phyloP scores from a whole-genome alignment of 2,113 vertebrate genomes.

The Bubo scandiacus region DNA sequence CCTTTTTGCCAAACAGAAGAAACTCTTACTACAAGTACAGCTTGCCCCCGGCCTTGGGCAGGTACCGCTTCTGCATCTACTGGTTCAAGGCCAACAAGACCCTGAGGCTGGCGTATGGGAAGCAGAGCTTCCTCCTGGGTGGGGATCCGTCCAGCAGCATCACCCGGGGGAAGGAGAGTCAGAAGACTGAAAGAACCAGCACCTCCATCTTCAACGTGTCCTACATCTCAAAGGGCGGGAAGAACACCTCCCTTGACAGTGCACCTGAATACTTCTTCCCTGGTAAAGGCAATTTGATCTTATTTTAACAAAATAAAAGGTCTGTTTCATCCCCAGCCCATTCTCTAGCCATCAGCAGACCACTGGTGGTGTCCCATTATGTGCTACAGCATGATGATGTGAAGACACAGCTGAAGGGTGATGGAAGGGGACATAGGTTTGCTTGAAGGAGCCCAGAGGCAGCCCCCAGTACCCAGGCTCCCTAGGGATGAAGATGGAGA shows the following conservation, averaged over 20 bases:
- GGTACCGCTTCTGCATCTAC: slow-evolving; percentile 76
- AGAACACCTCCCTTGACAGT: slow-evolving; percentile 55
- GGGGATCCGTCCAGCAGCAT: background rate
- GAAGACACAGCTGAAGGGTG: background rate
- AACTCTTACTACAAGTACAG: background rate
- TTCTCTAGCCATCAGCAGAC: background rate
- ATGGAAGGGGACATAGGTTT: background rate
- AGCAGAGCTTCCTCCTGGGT: slow-evolving; percentile 49
- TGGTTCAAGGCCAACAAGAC: slow-evolving; percentile 45
- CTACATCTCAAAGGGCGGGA: background rate
- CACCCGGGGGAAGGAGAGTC: background rate
- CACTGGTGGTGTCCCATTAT: background rate
- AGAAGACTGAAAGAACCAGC: background rate
- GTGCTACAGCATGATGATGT: background rate
- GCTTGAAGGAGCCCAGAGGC: background rate
- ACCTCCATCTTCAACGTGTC: slow-evolving; percentile 32
- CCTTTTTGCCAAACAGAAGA: background rate
- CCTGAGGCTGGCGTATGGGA: slow-evolving; percentile 60
- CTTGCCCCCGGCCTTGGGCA: slow-evolving; percentile 36
- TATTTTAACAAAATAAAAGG: background rate
- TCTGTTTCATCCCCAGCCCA: background rate
- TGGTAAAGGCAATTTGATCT: slow-evolving; percentile 21
- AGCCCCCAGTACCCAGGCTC: background rate
- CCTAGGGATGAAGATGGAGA: background rate
- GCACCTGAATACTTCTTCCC: background rate